Evolutionary conservation across 1,140 invertebrate genomes (phyloP).

Genomic region (Drosophila littoralis): DNA sequence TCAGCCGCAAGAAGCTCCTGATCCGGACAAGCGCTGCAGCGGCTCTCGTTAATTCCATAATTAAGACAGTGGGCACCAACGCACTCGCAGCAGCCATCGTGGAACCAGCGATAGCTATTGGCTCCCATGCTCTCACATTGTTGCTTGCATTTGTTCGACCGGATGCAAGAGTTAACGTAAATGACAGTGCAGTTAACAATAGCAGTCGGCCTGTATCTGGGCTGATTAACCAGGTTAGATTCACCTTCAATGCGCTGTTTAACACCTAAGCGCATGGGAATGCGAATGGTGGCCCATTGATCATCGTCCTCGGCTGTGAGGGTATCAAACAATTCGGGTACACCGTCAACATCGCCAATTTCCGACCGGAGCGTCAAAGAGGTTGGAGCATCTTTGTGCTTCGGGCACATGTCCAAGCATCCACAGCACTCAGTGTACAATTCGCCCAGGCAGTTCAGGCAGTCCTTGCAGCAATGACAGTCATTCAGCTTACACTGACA

Average conservation of each 20-base stretch:
- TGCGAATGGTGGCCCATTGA: conserved; percentile 92
- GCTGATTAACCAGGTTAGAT: conserved; percentile 86
- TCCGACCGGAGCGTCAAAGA: conserved; percentile 92
- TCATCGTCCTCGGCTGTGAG: conserved; percentile 91
- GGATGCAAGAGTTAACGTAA: conserved; percentile 95
- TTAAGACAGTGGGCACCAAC: conserved; percentile 94
- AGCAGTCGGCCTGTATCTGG: conserved; percentile 67
- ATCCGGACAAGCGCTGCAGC: conserved; percentile 75
- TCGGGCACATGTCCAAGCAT: conserved; percentile 96
- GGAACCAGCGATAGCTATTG: conserved; percentile 91
- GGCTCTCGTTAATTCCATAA: conserved; percentile 94
- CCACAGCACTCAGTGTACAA: conserved; percentile 97
- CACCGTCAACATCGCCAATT: conserved; percentile 93
- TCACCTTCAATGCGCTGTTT: conserved; percentile 59
- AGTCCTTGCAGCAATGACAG: conserved; percentile 96
- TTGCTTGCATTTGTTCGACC: conserved; percentile 90
- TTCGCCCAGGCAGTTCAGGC: conserved; percentile 94
- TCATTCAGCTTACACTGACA: conserved; percentile 97
- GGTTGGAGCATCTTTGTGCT: conserved; percentile 89
- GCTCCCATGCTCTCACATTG: conserved; percentile 83
- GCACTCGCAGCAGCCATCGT: conserved; percentile 98
- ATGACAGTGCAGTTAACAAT: conserved; percentile 96
- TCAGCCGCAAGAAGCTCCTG: conserved; percentile 50
- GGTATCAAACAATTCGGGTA: conserved; percentile 92
- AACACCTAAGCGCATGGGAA: conserved; percentile 82